Base-by-base conservation (phyloP, 64 coral and sea anemone species). In the Montipora foliosa region DNA sequence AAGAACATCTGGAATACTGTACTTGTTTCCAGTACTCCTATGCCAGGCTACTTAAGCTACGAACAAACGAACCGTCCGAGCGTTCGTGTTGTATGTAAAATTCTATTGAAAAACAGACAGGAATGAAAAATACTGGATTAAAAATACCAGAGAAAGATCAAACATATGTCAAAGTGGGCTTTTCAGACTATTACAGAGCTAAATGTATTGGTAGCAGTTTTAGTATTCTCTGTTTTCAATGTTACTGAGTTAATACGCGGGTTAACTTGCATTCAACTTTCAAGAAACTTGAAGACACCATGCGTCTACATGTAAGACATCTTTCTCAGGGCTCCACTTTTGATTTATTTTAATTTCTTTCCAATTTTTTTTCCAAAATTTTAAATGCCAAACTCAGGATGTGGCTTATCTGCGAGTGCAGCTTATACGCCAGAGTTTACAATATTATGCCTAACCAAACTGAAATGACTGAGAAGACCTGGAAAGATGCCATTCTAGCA, bases 311-410 rank as follows among this genome's bases (percentile, higher is more conserved):
- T 68, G 64, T 68, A 68, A n/a, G 64, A 17, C 64, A 68, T 68
- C 64, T 16, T 68, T 68, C 12, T 68, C 64, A 68, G 20, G 64
- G 0, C 64, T 68, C 64, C 0, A 68, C 17, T 68, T 68, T 68
- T 68, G 64, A 68, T 68, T 68, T 68, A 68, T 68, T 68, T 68
- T 68, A n/a, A 68, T 68, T 68, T 68, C 64, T 57, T 57, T 57
- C 37, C 53, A 57, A 57, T 57, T 57, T 57, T 57, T 57, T 68
- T 68, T 0, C 64, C 64, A 68, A 68, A 68, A 68, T 68, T 17
- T 68, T 12, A 68, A 13, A 4, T 68, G 64, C 64, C 16, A 68
- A 68, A 68, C 64, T 68, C 17, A 13, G 64, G 64, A 13, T 68
- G 16, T 13, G 64, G 12, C 64, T 68, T 68, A 68, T 57, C 53